Conservation (phyloP, 2,113 vertebrate species). For the Solea solea region DNA sequence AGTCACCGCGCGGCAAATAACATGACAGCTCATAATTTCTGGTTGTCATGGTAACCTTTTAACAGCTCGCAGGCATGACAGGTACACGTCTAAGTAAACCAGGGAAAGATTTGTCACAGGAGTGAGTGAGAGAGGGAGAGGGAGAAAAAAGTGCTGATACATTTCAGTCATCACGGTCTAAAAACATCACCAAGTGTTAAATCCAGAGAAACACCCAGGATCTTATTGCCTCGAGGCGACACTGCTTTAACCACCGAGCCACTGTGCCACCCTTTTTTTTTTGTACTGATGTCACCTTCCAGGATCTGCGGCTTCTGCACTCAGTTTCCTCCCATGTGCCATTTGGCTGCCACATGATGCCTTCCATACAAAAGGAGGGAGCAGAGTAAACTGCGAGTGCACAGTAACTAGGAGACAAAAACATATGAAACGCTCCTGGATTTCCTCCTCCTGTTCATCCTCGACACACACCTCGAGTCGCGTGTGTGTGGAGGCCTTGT, state of each 20-base stretch:
- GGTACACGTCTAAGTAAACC: neutral
- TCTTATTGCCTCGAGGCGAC: constrained; percentile 22
- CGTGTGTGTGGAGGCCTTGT: neutral
- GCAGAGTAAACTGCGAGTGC: constrained; percentile 2
- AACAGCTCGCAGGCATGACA: neutral
- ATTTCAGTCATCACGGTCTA: neutral
- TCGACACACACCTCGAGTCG: constrained; percentile 9
- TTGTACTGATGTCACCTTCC: constrained; percentile 47
- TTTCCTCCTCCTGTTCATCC: constrained; percentile 29
- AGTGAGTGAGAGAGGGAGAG: neutral
- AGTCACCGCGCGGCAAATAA: neutral
- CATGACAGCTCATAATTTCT: neutral
- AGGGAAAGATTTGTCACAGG: neutral
- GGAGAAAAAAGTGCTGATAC: neutral
- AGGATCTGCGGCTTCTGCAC: constrained; percentile 5
- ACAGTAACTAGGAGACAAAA: constrained; percentile 47
- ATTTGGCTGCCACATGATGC: constrained; percentile 1
- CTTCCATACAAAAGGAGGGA: neutral
- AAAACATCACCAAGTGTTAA: neutral
- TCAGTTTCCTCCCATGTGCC: constrained; percentile 16
- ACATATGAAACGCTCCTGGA: constrained; percentile 22
- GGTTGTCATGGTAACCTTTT: neutral
- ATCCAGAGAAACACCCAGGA: constrained; percentile 40
- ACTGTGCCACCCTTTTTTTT: constrained; percentile 2
- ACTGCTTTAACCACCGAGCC: constrained; percentile 16